Conservation (phyloP, 2,888 invertebrate species). For the Caenorhabditis uteleia region DNA sequence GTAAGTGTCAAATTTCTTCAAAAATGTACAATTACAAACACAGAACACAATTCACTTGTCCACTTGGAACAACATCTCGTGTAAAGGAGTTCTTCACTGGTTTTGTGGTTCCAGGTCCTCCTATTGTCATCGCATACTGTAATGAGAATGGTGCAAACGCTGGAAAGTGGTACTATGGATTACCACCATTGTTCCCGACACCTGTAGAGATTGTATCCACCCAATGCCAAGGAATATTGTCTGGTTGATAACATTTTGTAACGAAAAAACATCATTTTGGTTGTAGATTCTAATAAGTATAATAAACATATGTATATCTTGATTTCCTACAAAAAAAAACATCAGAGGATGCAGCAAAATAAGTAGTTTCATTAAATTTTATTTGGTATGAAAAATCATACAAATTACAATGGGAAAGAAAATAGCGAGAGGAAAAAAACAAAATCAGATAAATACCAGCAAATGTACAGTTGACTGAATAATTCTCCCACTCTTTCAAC, state of each 20-base stretch:
- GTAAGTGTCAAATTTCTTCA: constrained; percentile 10
- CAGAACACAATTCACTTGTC: constrained; percentile 25
- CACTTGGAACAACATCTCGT: constrained; percentile 14
- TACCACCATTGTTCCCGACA: constrained; percentile 14
- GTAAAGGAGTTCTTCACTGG: constrained; percentile 9
- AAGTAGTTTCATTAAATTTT: no score
- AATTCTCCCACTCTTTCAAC: no score
- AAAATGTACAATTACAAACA: no score
- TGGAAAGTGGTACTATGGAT: constrained; percentile 34
- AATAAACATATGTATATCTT: neutral
- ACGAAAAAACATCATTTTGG: neutral
- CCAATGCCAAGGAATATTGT: constrained; percentile 12
- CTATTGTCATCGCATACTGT: constrained; percentile 19
- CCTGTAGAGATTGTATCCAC: constrained; percentile 25
- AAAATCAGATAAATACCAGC: no score
- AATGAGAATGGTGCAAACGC: constrained; percentile 25
- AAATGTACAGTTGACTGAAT: no score
- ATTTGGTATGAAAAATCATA: no score
- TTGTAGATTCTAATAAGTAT: neutral
- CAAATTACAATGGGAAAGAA: no score
- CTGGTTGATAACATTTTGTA: constrained; percentile 5
- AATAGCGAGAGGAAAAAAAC: no score
- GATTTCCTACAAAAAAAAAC: no score
- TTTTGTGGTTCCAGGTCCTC: constrained; percentile 14
- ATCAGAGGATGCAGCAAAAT: no score